A percentile compares a stretch with the other conserved stretches of the same genome.
Evolutionary conservation across 1,140 invertebrate genomes (phyloP).

Genomic region (Monomorium pharaonis): DNA sequence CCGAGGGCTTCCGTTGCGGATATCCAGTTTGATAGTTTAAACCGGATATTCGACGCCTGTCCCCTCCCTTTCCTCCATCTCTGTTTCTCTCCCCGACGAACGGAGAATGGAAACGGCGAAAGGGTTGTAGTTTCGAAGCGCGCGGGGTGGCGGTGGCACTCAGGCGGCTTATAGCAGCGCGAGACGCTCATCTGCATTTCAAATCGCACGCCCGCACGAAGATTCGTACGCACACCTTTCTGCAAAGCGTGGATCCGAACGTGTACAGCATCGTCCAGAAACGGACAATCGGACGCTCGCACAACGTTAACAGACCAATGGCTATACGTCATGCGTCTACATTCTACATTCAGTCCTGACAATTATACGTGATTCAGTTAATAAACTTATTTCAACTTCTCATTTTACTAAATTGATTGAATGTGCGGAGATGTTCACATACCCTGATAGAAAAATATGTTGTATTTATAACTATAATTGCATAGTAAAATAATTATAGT

Average conservation of each 20-base stretch:
- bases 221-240: conserved; percentile 59
- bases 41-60: conserved; percentile 69
- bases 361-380: not conserved
- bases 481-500: no score
- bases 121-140: conserved; percentile 22
- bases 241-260: not conserved
- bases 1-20: conserved; percentile 46
- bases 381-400: not conserved
- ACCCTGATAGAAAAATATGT: no score
- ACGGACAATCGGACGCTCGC: not conserved
- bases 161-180: conserved; percentile 67
- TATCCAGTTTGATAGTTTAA: conserved; percentile 59
- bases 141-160: conserved; percentile 1
- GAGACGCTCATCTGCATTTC: conserved; percentile 80
- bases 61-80: not conserved
- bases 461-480: no score
- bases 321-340: no score
- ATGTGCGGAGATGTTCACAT: no score
- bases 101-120: conserved; percentile 60
- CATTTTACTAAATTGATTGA: not conserved
- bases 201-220: conserved; percentile 67
- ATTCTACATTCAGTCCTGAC: not conserved
- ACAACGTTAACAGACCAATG: no score
- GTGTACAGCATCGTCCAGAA: not conserved
- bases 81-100: conserved; percentile 6